Evolutionary conservation across 2,888 invertebrate genomes (phyloP), one percentile per base, ranked within the genome.

Genomic region (Lepetodrilus schrolli): DNA sequence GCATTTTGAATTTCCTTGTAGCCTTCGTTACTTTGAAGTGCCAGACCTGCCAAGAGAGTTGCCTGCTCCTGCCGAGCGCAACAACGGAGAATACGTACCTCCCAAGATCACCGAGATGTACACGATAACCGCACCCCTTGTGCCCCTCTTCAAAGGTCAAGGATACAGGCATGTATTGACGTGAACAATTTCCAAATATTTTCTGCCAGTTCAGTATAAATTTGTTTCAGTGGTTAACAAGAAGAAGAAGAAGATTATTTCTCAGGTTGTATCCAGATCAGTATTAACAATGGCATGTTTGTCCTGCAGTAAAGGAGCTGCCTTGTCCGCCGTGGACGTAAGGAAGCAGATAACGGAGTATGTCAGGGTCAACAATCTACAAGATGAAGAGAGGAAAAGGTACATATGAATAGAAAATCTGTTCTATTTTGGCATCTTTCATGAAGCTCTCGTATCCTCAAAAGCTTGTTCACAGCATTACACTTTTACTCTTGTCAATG

Each of bases 341-440:
- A 93, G 95, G 82, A 92, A 93, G 80, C 90, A 92, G 77, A 91
- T 96, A 13, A 94, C 93, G 17, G 93, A 94, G 76, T 96, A 96
- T 91, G 94, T 96, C 49, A 93, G 92, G 86, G 91, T 91, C 74
- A 93, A 94, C 80, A 92, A 92, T 78, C 92, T 95, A 58, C 92
- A 93, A 78, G 51, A 70, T 43, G 81, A 82, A 50, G 75, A 75
- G 10, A 74, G 74, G n/a, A 82, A 80, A 79, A 80, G 79, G 84
- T 86, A 69, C 36, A 72, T 51, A n/a, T 17, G 26, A n/a, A n/a
- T n/a, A n/a, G n/a, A n/a, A n/a, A n/a, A n/a, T n/a, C n/a, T n/a
- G n/a, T n/a, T n/a, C n/a, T n/a, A n/a, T n/a, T n/a, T n/a, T n/a
- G n/a, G n/a, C n/a, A n/a, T n/a, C n/a, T n/a, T n/a, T n/a, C n/a